Conservation (phyloP, 2,113 vertebrate genomes). For the Herpailurus yagouaroundi region DNA sequence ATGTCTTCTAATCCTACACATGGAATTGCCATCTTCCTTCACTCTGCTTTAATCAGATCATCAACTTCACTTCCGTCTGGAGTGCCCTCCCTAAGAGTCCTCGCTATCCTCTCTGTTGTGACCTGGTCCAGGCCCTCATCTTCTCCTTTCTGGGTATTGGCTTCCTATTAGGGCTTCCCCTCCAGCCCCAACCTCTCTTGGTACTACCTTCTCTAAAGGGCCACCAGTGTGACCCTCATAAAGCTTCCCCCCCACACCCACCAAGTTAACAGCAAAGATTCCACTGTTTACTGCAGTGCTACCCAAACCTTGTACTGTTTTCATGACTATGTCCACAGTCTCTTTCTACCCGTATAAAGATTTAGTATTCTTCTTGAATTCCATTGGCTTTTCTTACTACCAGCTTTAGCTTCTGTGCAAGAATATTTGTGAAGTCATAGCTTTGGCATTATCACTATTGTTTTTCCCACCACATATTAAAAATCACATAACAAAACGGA, state of each 20-base stretch:
- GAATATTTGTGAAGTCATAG: constrained; percentile 12
- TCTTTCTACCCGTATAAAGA: background rate
- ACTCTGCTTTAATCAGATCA: background rate
- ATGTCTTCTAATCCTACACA: background rate
- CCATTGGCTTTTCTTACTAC: background rate
- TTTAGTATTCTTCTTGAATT: background rate
- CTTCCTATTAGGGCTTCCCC: background rate
- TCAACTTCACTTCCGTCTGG: background rate
- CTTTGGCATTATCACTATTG: background rate
- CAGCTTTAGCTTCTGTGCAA: background rate
- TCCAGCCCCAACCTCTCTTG: background rate
- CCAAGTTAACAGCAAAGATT: background rate
- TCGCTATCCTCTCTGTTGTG: background rate
- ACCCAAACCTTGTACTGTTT: background rate
- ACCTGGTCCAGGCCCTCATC: background rate
- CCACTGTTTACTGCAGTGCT: background rate
- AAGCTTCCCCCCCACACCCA: background rate
- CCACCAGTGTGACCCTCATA: background rate
- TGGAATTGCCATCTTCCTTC: background rate
- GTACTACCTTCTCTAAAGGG: background rate
- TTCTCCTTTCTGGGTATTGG: background rate
- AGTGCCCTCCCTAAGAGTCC: background rate
- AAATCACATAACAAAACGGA: background rate
- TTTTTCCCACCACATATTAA: constrained; percentile 24
- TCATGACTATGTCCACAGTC: background rate